phyloP scores from a whole-genome alignment of 2,888 invertebrate species.

The Thysanoteuthis rhombus region DNA sequence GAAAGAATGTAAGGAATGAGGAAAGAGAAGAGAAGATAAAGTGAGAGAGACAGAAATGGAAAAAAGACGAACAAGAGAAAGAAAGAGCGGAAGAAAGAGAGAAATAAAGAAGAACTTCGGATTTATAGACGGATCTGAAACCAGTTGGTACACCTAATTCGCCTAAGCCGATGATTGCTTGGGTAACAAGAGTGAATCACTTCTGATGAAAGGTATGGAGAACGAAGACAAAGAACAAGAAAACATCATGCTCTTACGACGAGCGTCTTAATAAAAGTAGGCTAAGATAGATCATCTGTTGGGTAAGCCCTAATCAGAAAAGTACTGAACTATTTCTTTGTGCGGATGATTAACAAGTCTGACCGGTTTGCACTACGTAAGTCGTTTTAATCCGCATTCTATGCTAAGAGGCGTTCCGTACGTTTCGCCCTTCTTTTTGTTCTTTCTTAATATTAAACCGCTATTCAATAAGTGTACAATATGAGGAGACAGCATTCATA shows the following conservation, averaged over 20 bases:
- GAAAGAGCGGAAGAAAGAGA: neutral
- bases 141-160: neutral
- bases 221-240: neutral
- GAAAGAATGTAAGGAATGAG: neutral
- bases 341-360: conserved; percentile 12
- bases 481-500: neutral
- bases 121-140: neutral
- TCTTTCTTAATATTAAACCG: neutral
- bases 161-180: neutral
- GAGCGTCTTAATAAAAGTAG: neutral
- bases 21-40: neutral
- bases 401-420: neutral
- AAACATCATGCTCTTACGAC: neutral
- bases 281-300: conserved; percentile 12
- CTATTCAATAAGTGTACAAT: neutral
- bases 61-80: neutral
- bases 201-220: neutral
- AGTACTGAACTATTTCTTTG: neutral
- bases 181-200: neutral
- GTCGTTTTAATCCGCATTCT: neutral
- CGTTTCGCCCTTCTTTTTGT: neutral
- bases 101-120: neutral
- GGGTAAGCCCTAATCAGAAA: neutral
- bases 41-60: neutral
- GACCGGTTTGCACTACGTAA: neutral